Base-by-base conservation (phyloP, 2,888 invertebrate species). In the Chrysolina americana region DNA sequence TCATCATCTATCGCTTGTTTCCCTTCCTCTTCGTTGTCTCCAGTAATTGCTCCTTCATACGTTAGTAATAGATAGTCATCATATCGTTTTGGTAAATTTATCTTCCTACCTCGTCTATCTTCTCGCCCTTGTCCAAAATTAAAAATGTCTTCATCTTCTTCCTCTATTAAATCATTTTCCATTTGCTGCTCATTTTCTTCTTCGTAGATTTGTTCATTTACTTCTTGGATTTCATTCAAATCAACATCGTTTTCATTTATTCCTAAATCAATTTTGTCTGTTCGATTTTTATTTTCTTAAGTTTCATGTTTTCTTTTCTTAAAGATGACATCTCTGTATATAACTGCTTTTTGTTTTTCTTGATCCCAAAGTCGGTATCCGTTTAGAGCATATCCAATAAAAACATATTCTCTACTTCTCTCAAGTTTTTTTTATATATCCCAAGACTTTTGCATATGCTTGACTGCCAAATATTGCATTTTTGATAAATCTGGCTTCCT, bases 401-500 rank as follows among this genome's bases (percentile, higher is more conserved):
- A 81, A 13, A 76, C 74, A 28, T 65, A 75, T 62, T 79, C 77
- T 64, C 78, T 81, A 75, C 83, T 76, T 41, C 73, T 21, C 63
- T 86, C 82, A 10, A 85, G 68, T 76, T 84, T 84, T 68, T 78
- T 28, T 28, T 28, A 28, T 3, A 28, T 28, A 28, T 28, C 28
- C 28, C 28, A 28, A 28, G 28, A 28, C 28, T 28, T 28, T 28
- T 28, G 28, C 28, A 28, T 28, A 28, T 28, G 28, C 28, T 28
- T 28, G 28, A 28, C 28, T 28, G 28, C 28, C 28, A 28, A 28
- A 28, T 28, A 28, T 28, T 28, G 28, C 28, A 28, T 80, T 53
- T 76, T 76, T 44, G 78, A 79, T 19, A 85, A 68, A 71, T 84
- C 74, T 15, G 84, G 81, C 77, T 79, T 84, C 64, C 69, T 76